A percentile compares a stretch with the other conserved stretches of the same genome.
These are phyloP conservation scores for Epinephelus moara DNA, from an alignment of 2,113 vertebrate genomes.

Conservation along the genomic window DNA sequence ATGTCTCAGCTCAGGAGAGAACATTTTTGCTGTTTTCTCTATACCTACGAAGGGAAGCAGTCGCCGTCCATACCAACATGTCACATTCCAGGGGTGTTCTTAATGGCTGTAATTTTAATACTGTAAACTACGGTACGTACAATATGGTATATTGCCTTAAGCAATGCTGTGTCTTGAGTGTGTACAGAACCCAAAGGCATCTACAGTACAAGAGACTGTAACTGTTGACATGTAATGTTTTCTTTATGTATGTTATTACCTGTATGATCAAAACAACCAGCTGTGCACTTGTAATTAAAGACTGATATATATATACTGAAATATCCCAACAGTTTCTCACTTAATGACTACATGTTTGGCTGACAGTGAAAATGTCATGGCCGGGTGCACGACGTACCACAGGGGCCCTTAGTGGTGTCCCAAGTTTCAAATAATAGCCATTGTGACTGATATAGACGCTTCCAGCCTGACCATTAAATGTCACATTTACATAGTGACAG, in stretches of 20 bases:
- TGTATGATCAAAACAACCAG: constrained; percentile 51
- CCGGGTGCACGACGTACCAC: not conserved
- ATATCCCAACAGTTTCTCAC: constrained; percentile 18
- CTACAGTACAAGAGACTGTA: constrained; percentile 43
- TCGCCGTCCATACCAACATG: not conserved
- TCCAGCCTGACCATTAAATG: constrained; percentile 36
- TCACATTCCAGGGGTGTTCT: constrained; percentile 27
- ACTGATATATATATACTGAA: constrained; percentile 8
- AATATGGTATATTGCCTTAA: constrained; percentile 59
- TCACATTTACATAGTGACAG: constrained; percentile 38
- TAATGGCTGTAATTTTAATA: constrained; percentile 45
- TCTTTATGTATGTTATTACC: constrained; percentile 38
- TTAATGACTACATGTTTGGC: not conserved
- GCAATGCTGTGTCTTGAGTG: constrained; percentile 46
- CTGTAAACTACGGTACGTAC: constrained; percentile 56
- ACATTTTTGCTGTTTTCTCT: constrained; percentile 10
- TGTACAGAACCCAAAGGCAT: constrained; percentile 46
- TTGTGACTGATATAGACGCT: not conserved
- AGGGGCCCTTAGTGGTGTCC: not conserved
- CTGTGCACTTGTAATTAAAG: constrained; percentile 77
- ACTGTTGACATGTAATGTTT: constrained; percentile 47
- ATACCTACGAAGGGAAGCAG: constrained; percentile 4
- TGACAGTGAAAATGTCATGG: not conserved
- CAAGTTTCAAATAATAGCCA: constrained; percentile 1
- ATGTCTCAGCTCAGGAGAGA: not conserved